Conservation (phyloP, 2,888 invertebrate species). For the Rhimphoctona megacephalus region DNA sequence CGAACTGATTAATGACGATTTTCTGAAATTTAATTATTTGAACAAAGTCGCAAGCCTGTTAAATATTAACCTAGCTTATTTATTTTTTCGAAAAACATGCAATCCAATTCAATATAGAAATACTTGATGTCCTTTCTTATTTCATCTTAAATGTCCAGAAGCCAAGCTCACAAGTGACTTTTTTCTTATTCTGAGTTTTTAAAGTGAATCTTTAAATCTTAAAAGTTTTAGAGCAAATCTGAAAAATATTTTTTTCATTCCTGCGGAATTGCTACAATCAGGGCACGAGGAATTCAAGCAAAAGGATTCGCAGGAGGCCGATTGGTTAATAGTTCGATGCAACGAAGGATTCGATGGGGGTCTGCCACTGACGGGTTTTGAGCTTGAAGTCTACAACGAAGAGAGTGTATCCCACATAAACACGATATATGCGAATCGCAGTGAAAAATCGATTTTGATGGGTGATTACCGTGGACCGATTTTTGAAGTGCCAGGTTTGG, state of each 20-base stretch:
- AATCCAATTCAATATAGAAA: too few species aligned
- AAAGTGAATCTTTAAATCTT: too few species aligned
- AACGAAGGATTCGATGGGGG: slow-evolving; percentile 95
- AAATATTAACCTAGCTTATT: too few species aligned
- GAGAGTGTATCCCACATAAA: slow-evolving; percentile 80
- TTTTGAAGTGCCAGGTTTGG: slow-evolving; percentile 90
- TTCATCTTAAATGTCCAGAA: too few species aligned
- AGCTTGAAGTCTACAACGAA: slow-evolving; percentile 81
- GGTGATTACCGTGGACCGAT: slow-evolving; percentile 84
- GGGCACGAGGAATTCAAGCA: slow-evolving; percentile 80
- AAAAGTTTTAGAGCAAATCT: too few species aligned
- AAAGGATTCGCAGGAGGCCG: slow-evolving; percentile 85
- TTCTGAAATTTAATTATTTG: too few species aligned
- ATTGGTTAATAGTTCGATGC: slow-evolving; percentile 94
- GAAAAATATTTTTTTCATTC: neutral
- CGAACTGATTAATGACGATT: too few species aligned
- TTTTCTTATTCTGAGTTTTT: too few species aligned
- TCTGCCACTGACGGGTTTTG: slow-evolving; percentile 89
- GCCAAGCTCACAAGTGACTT: neutral
- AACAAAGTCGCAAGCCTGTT: too few species aligned
- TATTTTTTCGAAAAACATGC: too few species aligned
- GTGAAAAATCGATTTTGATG: slow-evolving; percentile 72
- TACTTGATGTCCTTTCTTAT: too few species aligned
- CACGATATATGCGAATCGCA: slow-evolving; percentile 80
- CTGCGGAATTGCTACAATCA: slow-evolving; percentile 57